phyloP scores from a whole-genome alignment of 1,140 invertebrate genomes.

The Bombyx mandarina region DNA sequence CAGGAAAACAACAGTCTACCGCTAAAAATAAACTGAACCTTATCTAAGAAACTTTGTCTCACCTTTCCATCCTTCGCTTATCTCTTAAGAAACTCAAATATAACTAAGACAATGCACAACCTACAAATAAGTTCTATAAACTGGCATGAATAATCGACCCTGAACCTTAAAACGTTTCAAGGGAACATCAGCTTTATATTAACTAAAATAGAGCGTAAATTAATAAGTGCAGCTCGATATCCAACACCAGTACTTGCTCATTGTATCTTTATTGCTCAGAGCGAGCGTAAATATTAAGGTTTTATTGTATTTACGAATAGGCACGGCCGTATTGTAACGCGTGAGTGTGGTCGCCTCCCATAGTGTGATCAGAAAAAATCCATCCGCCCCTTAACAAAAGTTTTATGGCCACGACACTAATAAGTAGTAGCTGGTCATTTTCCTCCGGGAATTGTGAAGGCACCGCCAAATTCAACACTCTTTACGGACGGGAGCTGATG shows the following conservation, averaged over 20 bases:
- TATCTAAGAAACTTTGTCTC: constrained; percentile 30
- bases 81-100: constrained; percentile 56
- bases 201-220: constrained; percentile 11
- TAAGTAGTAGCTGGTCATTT: constrained; percentile 34
- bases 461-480: constrained; percentile 55
- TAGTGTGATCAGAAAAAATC: constrained; percentile 41
- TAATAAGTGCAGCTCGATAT: constrained; percentile 29
- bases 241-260: constrained; percentile 47
- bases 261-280: constrained; percentile 59
- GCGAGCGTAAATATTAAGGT: constrained; percentile 58
- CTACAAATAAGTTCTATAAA: constrained; percentile 53
- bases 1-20: constrained; percentile 34
- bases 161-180: constrained; percentile 2
- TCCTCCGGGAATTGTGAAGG: constrained; percentile 40
- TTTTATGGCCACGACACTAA: constrained; percentile 49
- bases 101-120: constrained; percentile 53
- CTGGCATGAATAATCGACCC: constrained; percentile 22
- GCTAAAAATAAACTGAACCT: constrained; percentile 37
- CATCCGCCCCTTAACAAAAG: constrained; percentile 37
- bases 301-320: constrained; percentile 66
- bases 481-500: constrained; percentile 31
- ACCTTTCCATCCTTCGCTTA: constrained; percentile 40
- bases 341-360: constrained; percentile 61
- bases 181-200: constrained; percentile 12
- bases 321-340: constrained; percentile 34